Evolutionary conservation across 2,888 invertebrate species (phyloP).

Genomic region (Epinotia demarniana): DNA sequence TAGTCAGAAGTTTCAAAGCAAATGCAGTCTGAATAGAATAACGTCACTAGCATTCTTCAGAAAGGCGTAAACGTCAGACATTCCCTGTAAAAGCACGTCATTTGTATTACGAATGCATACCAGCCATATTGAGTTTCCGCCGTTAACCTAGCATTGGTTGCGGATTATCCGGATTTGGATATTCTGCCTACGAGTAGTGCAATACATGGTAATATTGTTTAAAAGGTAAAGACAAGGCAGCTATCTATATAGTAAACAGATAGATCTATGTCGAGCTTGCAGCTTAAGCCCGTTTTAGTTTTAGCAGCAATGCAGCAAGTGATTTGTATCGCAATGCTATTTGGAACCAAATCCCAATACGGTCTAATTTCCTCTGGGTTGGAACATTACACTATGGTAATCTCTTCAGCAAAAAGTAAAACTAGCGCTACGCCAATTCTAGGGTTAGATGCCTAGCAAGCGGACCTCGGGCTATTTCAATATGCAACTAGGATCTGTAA

Average conservation of each 20-base stretch:
- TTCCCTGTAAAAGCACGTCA: background rate
- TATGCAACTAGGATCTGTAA: background rate
- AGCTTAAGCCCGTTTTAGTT: background rate
- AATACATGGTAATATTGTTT: constrained; percentile 28
- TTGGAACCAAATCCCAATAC: background rate
- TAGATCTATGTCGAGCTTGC: background rate
- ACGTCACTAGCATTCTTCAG: constrained; percentile 3
- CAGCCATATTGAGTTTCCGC: constrained; percentile 25
- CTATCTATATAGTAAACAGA: background rate
- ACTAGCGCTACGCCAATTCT: background rate
- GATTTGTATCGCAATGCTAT: background rate
- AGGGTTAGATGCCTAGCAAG: background rate
- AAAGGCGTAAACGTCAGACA: background rate
- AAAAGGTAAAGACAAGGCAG: constrained; percentile 11
- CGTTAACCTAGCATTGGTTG: constrained; percentile 29
- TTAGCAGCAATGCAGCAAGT: background rate
- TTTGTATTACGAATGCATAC: background rate
- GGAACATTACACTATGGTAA: background rate
- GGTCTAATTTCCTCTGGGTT: background rate
- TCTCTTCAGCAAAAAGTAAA: background rate
- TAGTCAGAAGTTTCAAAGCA: constrained; percentile 1
- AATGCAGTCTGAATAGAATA: constrained; percentile 22
- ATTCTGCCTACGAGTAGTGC: constrained; percentile 15
- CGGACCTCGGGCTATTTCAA: background rate
- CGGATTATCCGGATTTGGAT: constrained; percentile 27